Base-by-base conservation (phyloP, 1,140 invertebrate genomes). In the Pseudomyrmex pallidus region DNA sequence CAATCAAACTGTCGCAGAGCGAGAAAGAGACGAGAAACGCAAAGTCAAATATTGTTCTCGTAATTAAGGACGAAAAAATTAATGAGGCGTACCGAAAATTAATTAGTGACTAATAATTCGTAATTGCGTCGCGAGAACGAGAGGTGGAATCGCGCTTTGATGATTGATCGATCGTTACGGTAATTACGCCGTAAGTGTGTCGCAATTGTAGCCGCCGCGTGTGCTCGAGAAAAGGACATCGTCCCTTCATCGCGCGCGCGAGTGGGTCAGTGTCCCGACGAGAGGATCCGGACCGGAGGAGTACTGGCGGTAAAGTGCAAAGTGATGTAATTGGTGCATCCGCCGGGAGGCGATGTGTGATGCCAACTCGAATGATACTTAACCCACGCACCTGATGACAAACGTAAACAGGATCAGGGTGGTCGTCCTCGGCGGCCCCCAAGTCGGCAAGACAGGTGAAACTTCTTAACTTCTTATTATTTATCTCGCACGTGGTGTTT, bases 341-440 rank as follows among this genome's bases (percentile, higher is more conserved):
- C 76, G 64, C 20, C 50, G 76, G 44, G 35, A 72, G 85, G 83
- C 85, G 44, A 87, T 89, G 82, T 82, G 74, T 62, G 83, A 88
- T 82, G 78, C 57, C 35, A 66, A 59, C 17, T 54, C 85, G 64
- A 85, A 89, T 66, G 89, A 87, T 74, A 89, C 89, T 73, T 90
- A 84, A 87, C 70, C 72, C 80, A 82, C 72, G 76, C 78, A 85
- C 86, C 88, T 87, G 91, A 96, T 96, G 95, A 95, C 95, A 87
- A 95, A 95, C 92, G 93, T 96, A 87, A 96, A 96, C 94, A 95
- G 96, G 93, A 96, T 96, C 93, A 95, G 96, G 92, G 96, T 96
- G 88, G 96, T 96, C 91, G 96, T 96, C 88, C 94, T 96, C 82
- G 96, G 96, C 88, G 96, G 95, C 92, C 93, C 96, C 89, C 94